Percentiles rank a stretch among this genome's conserved stretches.
These are phyloP conservation scores for Apamea sordens DNA, from an alignment of 2,888 invertebrate genomes.

Conservation along the genomic window DNA sequence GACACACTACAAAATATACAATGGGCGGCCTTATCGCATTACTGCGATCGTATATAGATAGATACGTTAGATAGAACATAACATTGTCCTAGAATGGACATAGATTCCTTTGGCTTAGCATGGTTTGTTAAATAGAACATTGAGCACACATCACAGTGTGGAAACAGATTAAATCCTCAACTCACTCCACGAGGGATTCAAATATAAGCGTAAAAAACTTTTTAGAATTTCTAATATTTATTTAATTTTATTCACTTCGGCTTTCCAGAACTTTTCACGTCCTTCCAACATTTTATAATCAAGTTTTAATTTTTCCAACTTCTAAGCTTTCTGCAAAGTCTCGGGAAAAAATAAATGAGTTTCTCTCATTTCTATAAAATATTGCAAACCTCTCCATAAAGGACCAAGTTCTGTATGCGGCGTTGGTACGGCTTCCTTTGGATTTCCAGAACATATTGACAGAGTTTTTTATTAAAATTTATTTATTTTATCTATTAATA, in stretches of 20 bases:
- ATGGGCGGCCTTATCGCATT: too few relatives aligned
- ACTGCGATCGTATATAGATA: too few relatives aligned
- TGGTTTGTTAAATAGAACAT: conserved; percentile 3
- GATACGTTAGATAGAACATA: not conserved
- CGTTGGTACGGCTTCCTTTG: conserved; percentile 15
- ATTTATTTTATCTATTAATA: too few relatives aligned
- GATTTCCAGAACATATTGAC: conserved; percentile 32
- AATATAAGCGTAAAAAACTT: conserved; percentile 27
- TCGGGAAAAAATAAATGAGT: conserved; percentile 46
- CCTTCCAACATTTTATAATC: conserved; percentile 47
- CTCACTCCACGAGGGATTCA: not conserved
- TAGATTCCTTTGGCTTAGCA: not conserved
- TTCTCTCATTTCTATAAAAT: conserved; percentile 56
- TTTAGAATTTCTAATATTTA: conserved; percentile 39
- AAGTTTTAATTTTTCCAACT: conserved; percentile 52
- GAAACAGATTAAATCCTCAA: conserved; percentile 3
- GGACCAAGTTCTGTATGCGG: conserved; percentile 33
- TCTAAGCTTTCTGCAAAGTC: conserved; percentile 48
- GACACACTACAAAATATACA: too few relatives aligned
- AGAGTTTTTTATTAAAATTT: conserved; percentile 25
- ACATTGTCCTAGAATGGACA: not conserved
- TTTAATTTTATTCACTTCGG: conserved; percentile 47
- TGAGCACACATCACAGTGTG: not conserved
- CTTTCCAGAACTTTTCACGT: conserved; percentile 39
- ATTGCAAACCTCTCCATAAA: conserved; percentile 40